These are phyloP conservation scores for Nomada hirtipes DNA, from an alignment of 2,888 invertebrate species.

Conservation along the genomic window DNA sequence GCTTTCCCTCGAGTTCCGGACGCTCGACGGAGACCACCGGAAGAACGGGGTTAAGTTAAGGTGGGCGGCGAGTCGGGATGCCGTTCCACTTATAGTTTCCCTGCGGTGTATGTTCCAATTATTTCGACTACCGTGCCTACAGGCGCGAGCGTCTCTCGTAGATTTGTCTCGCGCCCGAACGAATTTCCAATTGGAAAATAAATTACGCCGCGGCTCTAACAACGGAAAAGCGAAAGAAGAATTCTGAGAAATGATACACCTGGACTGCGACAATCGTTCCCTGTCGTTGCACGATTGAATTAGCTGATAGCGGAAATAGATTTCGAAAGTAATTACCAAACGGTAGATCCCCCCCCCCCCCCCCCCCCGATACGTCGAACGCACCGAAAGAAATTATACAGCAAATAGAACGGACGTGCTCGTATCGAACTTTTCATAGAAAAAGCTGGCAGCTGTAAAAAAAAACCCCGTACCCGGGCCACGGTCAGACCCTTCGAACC, in stretches of 20 bases:
- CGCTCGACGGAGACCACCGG: not conserved
- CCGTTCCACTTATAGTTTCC: not conserved
- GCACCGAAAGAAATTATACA: no score
- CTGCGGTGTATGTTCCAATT: not conserved
- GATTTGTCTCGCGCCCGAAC: not conserved
- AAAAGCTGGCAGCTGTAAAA: not conserved
- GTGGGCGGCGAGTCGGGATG: not conserved
- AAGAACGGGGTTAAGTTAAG: not conserved
- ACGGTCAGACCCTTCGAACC: not conserved
- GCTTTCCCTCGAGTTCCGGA: slow-evolving; percentile 5
- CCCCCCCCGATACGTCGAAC: no score
- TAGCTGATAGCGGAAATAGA: no score
- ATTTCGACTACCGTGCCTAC: not conserved
- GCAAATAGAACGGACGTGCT: not conserved
- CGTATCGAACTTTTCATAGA: not conserved
- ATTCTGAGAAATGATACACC: no score
- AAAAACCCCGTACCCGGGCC: not conserved
- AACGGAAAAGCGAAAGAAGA: not conserved
- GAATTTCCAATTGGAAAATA: not conserved
- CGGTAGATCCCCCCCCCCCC: no score
- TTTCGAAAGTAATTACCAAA: no score
- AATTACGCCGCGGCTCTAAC: not conserved
- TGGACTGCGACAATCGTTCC: no score
- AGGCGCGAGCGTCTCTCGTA: not conserved
- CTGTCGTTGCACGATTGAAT: no score